Base-by-base conservation (phyloP, 2,888 invertebrate genomes). In the Oxystoma pomonae region DNA sequence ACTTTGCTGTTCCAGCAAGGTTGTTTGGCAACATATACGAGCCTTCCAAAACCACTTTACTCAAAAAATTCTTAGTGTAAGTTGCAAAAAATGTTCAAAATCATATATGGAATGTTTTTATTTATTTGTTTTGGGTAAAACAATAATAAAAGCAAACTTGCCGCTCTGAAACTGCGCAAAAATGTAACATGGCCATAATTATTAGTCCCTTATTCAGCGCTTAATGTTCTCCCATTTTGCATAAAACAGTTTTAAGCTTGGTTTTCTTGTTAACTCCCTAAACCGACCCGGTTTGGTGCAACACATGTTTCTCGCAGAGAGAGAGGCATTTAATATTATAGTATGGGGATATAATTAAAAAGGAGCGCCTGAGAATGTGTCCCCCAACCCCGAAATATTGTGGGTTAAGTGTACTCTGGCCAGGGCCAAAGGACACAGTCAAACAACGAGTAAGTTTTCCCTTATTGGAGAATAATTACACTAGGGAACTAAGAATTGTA, bases 251-350 rank as follows among this genome's bases (percentile, higher is more conserved):
- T 66, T 66, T 60, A 57, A 60, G 59, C 62, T 61, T 22, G 65
- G 67, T 62, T 67, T 67, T 64, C 67, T 67, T 67, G 67, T 67
- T 67, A 67, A 67, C 62, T 63, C 63, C 51, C 60, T 61, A 65
- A 65, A 58, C 63, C 65, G 61, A 65, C 57, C 63, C 65, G 61
- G 61, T 52, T 58, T 58, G 20, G 21, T 67, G 67, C 64, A 65
- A 64, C 67, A 67, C 67, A 67, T 67, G 67, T 65, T 67, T 67
- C 65, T 64, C 60, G 64, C 62, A 59, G 59, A 58, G 12, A 7
- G 35, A 35, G 35, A 35, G 35, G 35, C 35, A 35, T 35, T 35
- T 35, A 35, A 35, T 35, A 35, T 35, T 35, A 35, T 35, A 35
- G 16, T 67, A 67, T 67, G 63, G 65, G 57, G 53, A 67, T 65